A percentile compares a stretch with the other conserved stretches of the same genome.
Evolutionary conservation across 2,797 vertebrate genomes (phyloP).

Genomic region (Sebastes reedi): DNA sequence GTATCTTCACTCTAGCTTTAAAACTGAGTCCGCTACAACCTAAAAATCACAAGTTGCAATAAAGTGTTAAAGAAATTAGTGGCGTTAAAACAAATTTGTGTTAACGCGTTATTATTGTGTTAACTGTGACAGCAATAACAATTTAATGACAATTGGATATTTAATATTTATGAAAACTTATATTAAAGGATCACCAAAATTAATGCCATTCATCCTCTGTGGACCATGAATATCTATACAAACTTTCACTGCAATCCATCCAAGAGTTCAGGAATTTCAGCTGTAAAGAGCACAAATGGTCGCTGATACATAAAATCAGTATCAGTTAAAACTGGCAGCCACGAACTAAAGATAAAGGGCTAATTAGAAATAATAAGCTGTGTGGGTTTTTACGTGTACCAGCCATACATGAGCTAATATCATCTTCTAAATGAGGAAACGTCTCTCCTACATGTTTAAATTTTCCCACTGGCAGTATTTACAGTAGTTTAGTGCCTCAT

Average conservation of each 20-base stretch:
- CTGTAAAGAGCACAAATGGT: background rate
- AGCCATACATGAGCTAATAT: background rate
- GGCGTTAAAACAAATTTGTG: too few species aligned
- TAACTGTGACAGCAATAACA: background rate
- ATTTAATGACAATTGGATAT: background rate
- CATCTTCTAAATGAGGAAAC: background rate
- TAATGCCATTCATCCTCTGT: background rate
- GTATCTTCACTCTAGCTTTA: too few species aligned
- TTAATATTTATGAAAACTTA: too few species aligned
- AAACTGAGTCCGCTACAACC: too few species aligned
- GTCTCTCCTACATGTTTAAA: background rate
- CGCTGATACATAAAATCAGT: background rate
- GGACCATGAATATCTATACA: background rate
- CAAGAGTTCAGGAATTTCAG: background rate
- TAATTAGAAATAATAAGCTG: constrained; percentile 28
- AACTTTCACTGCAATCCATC: background rate
- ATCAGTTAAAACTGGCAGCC: constrained; percentile 16
- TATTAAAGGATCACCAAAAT: too few species aligned
- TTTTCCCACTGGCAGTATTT: background rate
- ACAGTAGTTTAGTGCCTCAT: background rate
- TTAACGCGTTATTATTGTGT: too few species aligned
- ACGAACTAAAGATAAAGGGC: constrained; percentile 10
- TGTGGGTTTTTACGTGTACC: background rate
- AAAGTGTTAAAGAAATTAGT: too few species aligned
- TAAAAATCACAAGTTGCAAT: too few species aligned